Evolutionary conservation across 2,797 vertebrate species (phyloP).

Genomic region (Natrix natrix): DNA sequence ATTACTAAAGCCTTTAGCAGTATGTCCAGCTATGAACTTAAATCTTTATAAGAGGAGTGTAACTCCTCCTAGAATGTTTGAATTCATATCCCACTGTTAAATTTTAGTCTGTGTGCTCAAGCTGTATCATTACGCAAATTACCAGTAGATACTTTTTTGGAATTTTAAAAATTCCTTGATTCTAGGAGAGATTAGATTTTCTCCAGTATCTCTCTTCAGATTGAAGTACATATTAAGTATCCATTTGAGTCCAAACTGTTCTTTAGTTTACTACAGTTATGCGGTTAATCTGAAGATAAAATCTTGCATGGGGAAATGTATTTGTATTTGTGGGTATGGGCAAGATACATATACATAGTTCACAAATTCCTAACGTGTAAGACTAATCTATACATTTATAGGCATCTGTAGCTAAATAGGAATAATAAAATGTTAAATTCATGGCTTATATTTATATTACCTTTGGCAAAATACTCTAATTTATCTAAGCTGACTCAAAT

Average conservation of each 20-base stretch:
- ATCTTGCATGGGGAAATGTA: neutral
- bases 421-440: constrained; percentile 22
- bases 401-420: neutral
- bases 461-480: neutral
- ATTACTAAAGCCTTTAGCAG: neutral
- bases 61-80: neutral
- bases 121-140: neutral
- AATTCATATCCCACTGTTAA: neutral
- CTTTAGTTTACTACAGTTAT: neutral
- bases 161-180: neutral
- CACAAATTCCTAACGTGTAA: neutral
- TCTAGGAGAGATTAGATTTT: neutral
- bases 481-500: neutral
- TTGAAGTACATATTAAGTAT: neutral
- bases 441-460: neutral
- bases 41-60: neutral
- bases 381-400: neutral
- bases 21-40: neutral
- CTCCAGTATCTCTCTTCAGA: neutral
- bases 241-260: neutral
- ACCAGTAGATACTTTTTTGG: neutral
- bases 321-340: neutral
- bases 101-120: neutral
- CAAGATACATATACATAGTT: neutral
- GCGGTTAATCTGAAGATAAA: neutral